phyloP scores from a whole-genome alignment of 92 coral and sea anemone species.

The Diadumene lineata region DNA sequence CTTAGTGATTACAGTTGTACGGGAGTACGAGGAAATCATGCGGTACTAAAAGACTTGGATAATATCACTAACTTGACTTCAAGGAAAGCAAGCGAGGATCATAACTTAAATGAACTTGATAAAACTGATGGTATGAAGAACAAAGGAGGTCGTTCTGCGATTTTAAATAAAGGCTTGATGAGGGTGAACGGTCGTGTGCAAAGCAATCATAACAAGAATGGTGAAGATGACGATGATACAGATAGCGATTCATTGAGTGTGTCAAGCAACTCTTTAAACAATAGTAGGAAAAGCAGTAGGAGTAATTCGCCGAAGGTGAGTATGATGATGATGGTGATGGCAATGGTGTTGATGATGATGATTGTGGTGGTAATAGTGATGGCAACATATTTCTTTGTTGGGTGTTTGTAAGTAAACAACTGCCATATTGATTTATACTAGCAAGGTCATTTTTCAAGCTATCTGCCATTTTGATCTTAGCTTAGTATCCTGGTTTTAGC shows the following conservation, averaged over 20 bases:
- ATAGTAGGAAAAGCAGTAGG: slow-evolving; percentile 88
- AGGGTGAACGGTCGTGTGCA: slow-evolving; percentile 53
- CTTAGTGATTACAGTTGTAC: slow-evolving; percentile 61
- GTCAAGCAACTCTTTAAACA: slow-evolving; percentile 74
- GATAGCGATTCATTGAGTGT: slow-evolving; percentile 96
- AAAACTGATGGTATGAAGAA: slow-evolving; percentile 60
- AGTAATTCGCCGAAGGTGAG: slow-evolving; percentile 90
- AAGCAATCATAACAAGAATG: slow-evolving; percentile 58
- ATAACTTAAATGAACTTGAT: slow-evolving; percentile 98
- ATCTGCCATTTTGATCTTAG: too few relatives aligned
- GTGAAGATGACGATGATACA: slow-evolving; percentile 77
- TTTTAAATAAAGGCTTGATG: slow-evolving; percentile 50
- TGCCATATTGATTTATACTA: too few relatives aligned
- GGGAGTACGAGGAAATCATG: slow-evolving; percentile 57
- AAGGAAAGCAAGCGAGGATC: slow-evolving; percentile 90
- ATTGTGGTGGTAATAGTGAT: too few relatives aligned
- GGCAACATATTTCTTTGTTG: too few relatives aligned
- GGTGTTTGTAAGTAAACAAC: too few relatives aligned
- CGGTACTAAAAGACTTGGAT: slow-evolving; percentile 59
- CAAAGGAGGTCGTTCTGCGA: slow-evolving; percentile 56
- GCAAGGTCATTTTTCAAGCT: too few relatives aligned
- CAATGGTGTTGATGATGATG: not conserved
- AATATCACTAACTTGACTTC: slow-evolving; percentile 55
- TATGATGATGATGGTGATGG: too few relatives aligned
- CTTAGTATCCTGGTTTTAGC: too few relatives aligned